A percentile compares a stretch with the other conserved stretches of the same genome.
Conservation (phyloP, 2,797 vertebrate species). For the Spinibarbus caldwelli region DNA sequence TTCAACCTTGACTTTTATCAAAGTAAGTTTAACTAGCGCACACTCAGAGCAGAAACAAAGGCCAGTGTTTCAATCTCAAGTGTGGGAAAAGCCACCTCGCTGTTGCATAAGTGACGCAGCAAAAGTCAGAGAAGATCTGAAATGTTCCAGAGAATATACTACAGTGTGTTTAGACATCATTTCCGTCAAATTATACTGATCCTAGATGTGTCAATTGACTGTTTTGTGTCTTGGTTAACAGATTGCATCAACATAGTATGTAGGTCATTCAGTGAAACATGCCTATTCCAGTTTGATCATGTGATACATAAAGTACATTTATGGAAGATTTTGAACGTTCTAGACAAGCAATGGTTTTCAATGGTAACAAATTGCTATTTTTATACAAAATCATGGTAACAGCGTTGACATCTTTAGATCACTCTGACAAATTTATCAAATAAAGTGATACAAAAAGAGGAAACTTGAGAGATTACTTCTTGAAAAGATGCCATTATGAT, state of each 20-base stretch:
- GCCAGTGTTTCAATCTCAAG: constrained; percentile 29
- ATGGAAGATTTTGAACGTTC: not conserved
- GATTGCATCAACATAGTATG: not conserved
- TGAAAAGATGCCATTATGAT: not conserved
- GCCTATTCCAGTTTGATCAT: not conserved
- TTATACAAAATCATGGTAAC: not conserved
- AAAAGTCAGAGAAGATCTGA: not conserved
- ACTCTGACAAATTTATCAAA: not conserved
- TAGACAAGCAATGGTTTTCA: not conserved
- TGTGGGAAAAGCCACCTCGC: constrained; percentile 38
- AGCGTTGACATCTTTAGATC: not conserved
- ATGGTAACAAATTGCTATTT: not conserved
- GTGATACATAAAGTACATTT: not conserved
- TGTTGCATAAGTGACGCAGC: constrained; percentile 33
- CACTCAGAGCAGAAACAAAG: not conserved
- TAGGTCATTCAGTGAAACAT: not conserved
- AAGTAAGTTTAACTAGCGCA: constrained; percentile 17
- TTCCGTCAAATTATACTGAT: not conserved
- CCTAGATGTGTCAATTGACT: not conserved
- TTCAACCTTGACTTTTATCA: constrained; percentile 43
- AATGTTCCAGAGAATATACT: constrained; percentile 10
- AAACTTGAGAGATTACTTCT: not conserved
- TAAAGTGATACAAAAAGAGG: not conserved
- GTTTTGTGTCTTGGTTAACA: not conserved
- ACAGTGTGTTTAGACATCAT: not conserved